A percentile compares a stretch with the other conserved stretches of the same genome.
phyloP scores from a whole-genome alignment of 2,888 invertebrate species.

The Lasioglossum morio region DNA sequence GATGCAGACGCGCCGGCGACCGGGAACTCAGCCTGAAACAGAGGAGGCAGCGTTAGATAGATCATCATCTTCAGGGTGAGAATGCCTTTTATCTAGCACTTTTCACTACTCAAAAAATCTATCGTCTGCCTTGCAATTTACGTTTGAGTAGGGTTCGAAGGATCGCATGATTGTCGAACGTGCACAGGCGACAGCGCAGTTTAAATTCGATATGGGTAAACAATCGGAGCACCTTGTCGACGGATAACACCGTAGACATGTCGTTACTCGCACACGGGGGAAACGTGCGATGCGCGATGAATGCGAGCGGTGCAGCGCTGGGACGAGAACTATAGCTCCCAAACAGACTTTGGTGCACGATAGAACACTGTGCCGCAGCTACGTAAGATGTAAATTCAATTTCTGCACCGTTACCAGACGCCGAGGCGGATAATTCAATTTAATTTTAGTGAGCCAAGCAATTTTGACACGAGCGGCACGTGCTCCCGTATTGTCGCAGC shows the following conservation, averaged over 20 bases:
- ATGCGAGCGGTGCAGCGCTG: constrained; percentile 11
- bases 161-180: neutral
- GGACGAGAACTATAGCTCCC: constrained; percentile 14
- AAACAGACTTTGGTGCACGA: constrained; percentile 32
- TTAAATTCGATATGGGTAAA: constrained; percentile 11
- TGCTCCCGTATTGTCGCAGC: constrained; percentile 52
- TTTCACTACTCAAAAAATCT: no score
- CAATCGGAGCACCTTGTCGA: constrained; percentile 1
- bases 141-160: neutral
- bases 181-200: neutral
- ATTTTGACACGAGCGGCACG: constrained; percentile 67
- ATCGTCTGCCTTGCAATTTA: no score
- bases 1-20: neutral
- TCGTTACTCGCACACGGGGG: neutral
- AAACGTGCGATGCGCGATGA: neutral
- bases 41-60: neutral
- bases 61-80: neutral
- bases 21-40: neutral
- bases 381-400: constrained; percentile 74
- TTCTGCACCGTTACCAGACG: constrained; percentile 58
- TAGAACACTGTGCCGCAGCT: constrained; percentile 49
- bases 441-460: constrained; percentile 67
- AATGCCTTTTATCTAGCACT: no score
- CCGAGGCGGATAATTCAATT: constrained; percentile 69
- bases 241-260: neutral